Evolutionary conservation across 2,888 invertebrate genomes (phyloP).

Genomic region (Drosophila lacicola): DNA sequence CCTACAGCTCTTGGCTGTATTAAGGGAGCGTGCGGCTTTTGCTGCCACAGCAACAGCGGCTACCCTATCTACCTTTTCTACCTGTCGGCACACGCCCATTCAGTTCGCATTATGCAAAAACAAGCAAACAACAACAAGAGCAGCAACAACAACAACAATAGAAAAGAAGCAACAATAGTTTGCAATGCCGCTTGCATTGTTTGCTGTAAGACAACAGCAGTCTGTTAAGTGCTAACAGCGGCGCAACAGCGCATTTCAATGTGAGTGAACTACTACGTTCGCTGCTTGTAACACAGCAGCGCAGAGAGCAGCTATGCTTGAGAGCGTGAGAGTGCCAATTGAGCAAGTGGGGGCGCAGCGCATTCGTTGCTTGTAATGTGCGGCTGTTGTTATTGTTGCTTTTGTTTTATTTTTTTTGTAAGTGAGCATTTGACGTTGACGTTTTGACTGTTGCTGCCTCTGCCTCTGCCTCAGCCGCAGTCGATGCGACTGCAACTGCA

Average conservation of each 20-base stretch:
- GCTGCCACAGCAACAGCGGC: slow-evolving; percentile 22
- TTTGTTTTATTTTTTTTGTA: slow-evolving; percentile 42
- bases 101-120: slow-evolving; percentile 39
- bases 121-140: slow-evolving; percentile 23
- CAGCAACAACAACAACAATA: slow-evolving; percentile 11
- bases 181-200: slow-evolving; percentile 38
- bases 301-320: slow-evolving; percentile 26
- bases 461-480: slow-evolving; percentile 25
- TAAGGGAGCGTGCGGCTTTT: slow-evolving; percentile 37
- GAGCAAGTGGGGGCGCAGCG: slow-evolving; percentile 52
- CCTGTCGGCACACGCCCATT: slow-evolving; percentile 31
- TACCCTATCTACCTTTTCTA: slow-evolving; percentile 2
- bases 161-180: slow-evolving; percentile 35
- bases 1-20: slow-evolving; percentile 2
- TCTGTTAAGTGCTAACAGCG: slow-evolving; percentile 53
- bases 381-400: slow-evolving; percentile 36
- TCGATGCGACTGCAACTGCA: slow-evolving; percentile 27
- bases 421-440: slow-evolving; percentile 64
- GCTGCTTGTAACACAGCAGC: slow-evolving; percentile 30
- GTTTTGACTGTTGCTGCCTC: slow-evolving; percentile 55
- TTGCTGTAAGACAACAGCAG: slow-evolving; percentile 36
- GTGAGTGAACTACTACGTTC: slow-evolving; percentile 32
- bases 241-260: slow-evolving; percentile 50
- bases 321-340: slow-evolving; percentile 23
- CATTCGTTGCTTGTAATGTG: slow-evolving; percentile 48